Percentiles rank a stretch among this genome's conserved stretches.
These are phyloP conservation scores for Saccostrea glomerata DNA, from an alignment of 1,140 invertebrate species.

Conservation along the genomic window DNA sequence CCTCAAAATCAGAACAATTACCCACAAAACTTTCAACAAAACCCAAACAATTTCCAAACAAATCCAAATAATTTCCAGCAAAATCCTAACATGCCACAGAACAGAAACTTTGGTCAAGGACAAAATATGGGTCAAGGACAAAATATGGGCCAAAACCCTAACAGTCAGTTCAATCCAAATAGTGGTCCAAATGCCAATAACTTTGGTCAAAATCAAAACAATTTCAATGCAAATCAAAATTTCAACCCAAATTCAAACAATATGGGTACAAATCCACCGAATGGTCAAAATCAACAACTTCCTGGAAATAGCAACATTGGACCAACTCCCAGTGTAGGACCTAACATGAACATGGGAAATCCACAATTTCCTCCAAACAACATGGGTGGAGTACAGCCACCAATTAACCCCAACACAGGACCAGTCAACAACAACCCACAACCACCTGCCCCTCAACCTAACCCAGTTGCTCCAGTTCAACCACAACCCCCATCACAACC, in stretches of 20 bases:
- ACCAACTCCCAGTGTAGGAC: background rate
- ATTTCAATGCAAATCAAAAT: constrained; percentile 37
- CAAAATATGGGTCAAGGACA: too few relatives aligned
- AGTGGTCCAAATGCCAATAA: background rate
- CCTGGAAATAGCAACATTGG: background rate
- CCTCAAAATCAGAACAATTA: constrained; percentile 35
- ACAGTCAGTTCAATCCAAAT: constrained; percentile 1
- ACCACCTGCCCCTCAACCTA: constrained; percentile 24
- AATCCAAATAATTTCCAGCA: constrained; percentile 17
- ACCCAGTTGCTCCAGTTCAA: background rate
- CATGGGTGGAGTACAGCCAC: too few relatives aligned
- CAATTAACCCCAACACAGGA: background rate
- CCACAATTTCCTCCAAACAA: constrained; percentile 21
- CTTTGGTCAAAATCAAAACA: constrained; percentile 24
- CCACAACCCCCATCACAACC: background rate
- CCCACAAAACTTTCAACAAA: constrained; percentile 11
- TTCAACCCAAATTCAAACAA: constrained; percentile 30
- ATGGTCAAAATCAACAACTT: background rate
- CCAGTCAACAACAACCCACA: constrained; percentile 27
- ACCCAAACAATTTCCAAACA: too few relatives aligned
- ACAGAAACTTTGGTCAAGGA: constrained; percentile 31
- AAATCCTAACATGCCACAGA: constrained; percentile 28
- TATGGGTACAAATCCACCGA: constrained; percentile 14
- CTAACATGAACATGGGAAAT: constrained; percentile 7
- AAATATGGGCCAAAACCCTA: constrained; percentile 18